Percentiles rank a stretch among this genome's conserved stretches.
Conservation (phyloP, 2,797 vertebrate species). For the Falco concolor region DNA sequence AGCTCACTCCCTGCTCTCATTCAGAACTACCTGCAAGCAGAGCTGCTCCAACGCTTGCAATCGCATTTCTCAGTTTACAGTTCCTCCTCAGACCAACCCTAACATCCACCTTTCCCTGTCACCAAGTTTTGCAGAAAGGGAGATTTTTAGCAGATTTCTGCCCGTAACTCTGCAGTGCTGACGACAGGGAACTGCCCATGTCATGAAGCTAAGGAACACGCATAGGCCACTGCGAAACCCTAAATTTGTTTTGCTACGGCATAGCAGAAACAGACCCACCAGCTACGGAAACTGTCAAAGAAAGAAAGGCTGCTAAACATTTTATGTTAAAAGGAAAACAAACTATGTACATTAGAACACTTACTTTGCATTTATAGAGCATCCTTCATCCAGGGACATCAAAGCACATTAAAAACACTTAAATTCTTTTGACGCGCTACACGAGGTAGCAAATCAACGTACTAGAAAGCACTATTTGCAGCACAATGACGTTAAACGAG, state of each 20-base stretch:
- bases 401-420: background rate
- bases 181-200: background rate
- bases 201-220: background rate
- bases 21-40: background rate
- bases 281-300: constrained; percentile 28
- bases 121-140: background rate
- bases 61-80: background rate
- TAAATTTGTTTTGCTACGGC: constrained; percentile 18
- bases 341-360: background rate
- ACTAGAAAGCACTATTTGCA: background rate
- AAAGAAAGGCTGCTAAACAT: background rate
- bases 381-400: constrained; percentile 45
- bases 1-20: background rate
- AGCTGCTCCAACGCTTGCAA: background rate
- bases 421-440: background rate
- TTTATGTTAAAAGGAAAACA: constrained; percentile 26
- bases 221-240: background rate
- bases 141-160: background rate
- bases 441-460: background rate
- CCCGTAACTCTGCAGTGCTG: background rate
- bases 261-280: constrained; percentile 10
- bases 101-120: background rate
- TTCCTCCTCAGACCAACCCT: background rate
- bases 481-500: rapidly evolving
- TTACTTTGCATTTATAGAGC: constrained; percentile 63